Evolutionary conservation across 2,797 vertebrate genomes (phyloP), one percentile per base, ranked within the genome.

Genomic region (Scleropages formosus): DNA sequence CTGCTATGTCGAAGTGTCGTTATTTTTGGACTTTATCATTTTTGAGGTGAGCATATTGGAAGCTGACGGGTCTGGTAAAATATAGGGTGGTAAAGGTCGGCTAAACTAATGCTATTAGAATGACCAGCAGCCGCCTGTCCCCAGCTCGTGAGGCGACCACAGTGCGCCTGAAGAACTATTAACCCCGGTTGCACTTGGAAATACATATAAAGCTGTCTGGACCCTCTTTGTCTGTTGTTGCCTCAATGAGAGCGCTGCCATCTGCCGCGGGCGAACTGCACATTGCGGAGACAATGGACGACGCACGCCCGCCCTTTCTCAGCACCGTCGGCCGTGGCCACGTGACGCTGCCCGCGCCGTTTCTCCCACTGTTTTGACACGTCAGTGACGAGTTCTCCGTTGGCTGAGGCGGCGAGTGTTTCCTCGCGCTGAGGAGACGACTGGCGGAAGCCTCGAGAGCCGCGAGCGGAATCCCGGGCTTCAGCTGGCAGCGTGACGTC

Each of bases 171-270:
- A 51, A 63, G 24, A 65, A 18, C n/a, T 68, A 53, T 24, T 78
- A 49, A 61, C 74, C 51, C 78, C 71, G 31, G 46, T 77, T 81
- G 73, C 81, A 72, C 82, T 81, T 83, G 80, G 79, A 84, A 88
- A 87, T 86, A 79, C 79, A 49, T 4, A 13, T 72, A 80, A 58
- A 51, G 39, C 88, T 85, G 83, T 89, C 88, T 92, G 86, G 74
- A 66, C 77, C 0, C 72, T 73, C 87, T 89, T 89, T 90, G 88
- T 89, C 85, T 53, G 53, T 70, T 58, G 72, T 72, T 73, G 44
- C 77, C 78, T 20, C 16, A 39, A 83, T 83, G 77, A 79, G 82
- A 78, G 84, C 51, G 78, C n/a, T 77, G 83, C 90, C 90, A 91
- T 91, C 90, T 92, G 90, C 81, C 87, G 81, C 78, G 39, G 12